Evolutionary conservation across 2,888 invertebrate species (phyloP).

Genomic region (Caenorhabditis auriculariae): DNA sequence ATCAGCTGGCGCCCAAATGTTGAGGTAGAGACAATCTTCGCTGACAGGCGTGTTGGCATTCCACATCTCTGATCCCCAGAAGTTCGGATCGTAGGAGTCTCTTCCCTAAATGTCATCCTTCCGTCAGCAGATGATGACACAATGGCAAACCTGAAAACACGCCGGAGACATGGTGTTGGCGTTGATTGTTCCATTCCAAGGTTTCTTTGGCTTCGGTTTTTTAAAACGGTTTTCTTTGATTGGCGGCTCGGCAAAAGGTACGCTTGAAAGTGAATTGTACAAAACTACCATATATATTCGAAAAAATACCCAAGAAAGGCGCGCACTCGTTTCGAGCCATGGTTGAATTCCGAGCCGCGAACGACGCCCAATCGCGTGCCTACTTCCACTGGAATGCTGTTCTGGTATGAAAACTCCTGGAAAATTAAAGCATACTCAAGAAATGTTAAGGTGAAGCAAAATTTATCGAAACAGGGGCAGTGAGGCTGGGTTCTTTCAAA

Average conservation of each 20-base stretch:
- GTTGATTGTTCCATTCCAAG: slow-evolving; percentile 48
- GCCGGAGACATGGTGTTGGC: slow-evolving; percentile 45
- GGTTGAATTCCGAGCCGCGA: slow-evolving; percentile 43
- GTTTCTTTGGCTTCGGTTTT: slow-evolving; percentile 45
- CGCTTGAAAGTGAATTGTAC: slow-evolving; percentile 25
- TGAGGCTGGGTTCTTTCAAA: too few species aligned
- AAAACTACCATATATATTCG: neutral
- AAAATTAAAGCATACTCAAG: too few species aligned
- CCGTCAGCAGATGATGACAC: neutral
- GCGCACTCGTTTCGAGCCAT: slow-evolving; percentile 21
- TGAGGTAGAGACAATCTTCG: slow-evolving; percentile 93
- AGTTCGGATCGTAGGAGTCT: slow-evolving; percentile 47
- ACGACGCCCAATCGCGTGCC: slow-evolving; percentile 48
- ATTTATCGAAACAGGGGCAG: too few species aligned
- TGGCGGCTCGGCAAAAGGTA: slow-evolving; percentile 59
- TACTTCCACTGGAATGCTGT: slow-evolving; percentile 40
- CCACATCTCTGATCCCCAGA: slow-evolving; percentile 84
- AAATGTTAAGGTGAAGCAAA: too few species aligned
- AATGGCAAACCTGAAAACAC: slow-evolving; percentile 47
- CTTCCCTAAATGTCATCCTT: slow-evolving; percentile 11
- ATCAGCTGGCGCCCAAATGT: slow-evolving; percentile 78
- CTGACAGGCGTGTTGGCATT: slow-evolving; percentile 87
- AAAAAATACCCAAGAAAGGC: slow-evolving; percentile 20
- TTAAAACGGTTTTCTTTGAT: slow-evolving; percentile 46
- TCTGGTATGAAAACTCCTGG: too few species aligned